These are phyloP conservation scores for Bryconaethiops microstoma DNA, from an alignment of 2,797 vertebrate species.

Conservation along the genomic window DNA sequence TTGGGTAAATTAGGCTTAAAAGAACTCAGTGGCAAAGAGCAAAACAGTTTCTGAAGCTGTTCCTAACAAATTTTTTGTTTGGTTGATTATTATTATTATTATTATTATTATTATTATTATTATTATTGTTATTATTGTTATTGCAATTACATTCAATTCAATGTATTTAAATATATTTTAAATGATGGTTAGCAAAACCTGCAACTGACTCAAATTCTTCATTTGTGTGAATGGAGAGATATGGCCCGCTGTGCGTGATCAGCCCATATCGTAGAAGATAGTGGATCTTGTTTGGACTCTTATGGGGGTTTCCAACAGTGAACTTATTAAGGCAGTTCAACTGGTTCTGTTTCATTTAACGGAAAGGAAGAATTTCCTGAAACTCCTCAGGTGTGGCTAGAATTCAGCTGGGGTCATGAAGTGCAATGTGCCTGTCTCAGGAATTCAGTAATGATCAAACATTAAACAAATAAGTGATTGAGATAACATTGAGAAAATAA, in stretches of 20 bases:
- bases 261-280: background rate
- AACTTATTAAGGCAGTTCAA: constrained; percentile 62
- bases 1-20: background rate
- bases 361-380: constrained; percentile 75
- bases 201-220: background rate
- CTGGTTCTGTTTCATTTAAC: constrained; percentile 67
- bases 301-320: constrained; percentile 53
- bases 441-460: constrained; percentile 61
- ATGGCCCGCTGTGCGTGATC: background rate
- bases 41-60: background rate
- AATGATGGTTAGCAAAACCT: too few species aligned
- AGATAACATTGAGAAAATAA: constrained; percentile 56
- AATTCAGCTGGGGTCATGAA: constrained; percentile 36
- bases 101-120: too few species aligned
- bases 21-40: background rate
- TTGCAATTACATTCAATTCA: too few species aligned
- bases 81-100: too few species aligned
- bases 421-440: constrained; percentile 45
- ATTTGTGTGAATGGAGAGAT: background rate
- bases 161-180: too few species aligned
- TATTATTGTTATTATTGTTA: too few species aligned
- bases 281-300: constrained; percentile 23
- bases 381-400: constrained; percentile 74
- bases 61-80: background rate
- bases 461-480: constrained; percentile 58